Evolutionary conservation across 1,140 invertebrate genomes (phyloP), one percentile per base, ranked within the genome.

Genomic region (Asobara japonica): DNA sequence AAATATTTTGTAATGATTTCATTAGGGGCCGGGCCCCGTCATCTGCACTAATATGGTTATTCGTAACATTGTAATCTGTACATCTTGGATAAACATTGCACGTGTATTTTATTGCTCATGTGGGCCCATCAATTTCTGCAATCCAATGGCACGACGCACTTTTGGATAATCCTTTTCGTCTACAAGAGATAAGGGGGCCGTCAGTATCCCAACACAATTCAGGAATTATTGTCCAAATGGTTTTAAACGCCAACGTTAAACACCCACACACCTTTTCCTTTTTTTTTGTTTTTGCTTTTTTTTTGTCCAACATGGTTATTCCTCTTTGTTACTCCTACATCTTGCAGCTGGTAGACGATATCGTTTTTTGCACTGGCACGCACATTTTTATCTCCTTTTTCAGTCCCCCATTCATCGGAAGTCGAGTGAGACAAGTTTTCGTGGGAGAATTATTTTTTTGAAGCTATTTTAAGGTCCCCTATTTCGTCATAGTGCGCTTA

Each of bases 381-480:
- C 51, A 56, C 22, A 25, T 56, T 56, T 56, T 56, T 56, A 45
- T 45, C 41, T 11, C 18, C 41, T 45, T 16, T 16, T 16, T 45
- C 41, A 16, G 41, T 45, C n/a, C 41, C 41, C 2, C 41, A 45
- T 45, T 45, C 41, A 16, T 45, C 41, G 41, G 41, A 45, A 45
- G 41, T 45, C 41, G 36, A 10, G 36, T 13, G 36, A 38, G n/a
- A 10, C 41, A 7, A 45, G n/a, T 56, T 56, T 25, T 56, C 51
- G 51, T 56, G 51, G 51, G 51, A 56, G 51, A 56, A 56, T 56
- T 56, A 56, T 56, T 56, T 56, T n/a, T n/a, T 56, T 56, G 6
- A 56, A 2, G 45, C 16, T 18, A 51, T 51, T 51, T 20, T 20
- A 45, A 22, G 20, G 11, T 8, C 3, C 51, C 51, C 7, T 56